A percentile compares a stretch with the other conserved stretches of the same genome.
phyloP scores from a whole-genome alignment of 2,797 vertebrate genomes.

The Ctenosaura bakeri region DNA sequence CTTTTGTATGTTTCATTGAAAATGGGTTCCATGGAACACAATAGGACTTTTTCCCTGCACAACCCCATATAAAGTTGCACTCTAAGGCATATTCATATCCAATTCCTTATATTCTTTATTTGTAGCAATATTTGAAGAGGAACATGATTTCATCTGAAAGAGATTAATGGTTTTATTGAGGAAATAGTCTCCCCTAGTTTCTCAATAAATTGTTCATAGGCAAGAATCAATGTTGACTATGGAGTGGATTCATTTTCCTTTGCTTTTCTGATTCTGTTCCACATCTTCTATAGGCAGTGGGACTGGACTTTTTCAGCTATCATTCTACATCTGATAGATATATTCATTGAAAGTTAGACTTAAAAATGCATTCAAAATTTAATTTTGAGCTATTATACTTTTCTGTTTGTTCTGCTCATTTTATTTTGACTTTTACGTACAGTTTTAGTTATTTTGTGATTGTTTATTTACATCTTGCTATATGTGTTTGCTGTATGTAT shows the following conservation, averaged over 20 bases:
- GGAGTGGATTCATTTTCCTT: background rate
- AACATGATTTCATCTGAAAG: slow-evolving; percentile 18
- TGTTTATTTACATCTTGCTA: background rate
- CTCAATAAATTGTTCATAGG: slow-evolving; percentile 20
- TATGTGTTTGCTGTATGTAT: background rate
- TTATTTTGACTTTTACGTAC: background rate
- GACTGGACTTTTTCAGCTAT: background rate
- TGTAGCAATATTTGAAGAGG: background rate
- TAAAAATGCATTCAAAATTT: background rate
- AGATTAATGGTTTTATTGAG: slow-evolving; percentile 1
- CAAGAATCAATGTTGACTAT: background rate
- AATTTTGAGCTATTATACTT: background rate
- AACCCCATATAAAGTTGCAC: background rate
- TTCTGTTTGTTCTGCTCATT: background rate
- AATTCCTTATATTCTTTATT: background rate
- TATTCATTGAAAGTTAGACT: background rate
- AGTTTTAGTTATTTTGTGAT: background rate
- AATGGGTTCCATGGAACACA: background rate
- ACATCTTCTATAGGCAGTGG: background rate
- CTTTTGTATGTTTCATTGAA: background rate
- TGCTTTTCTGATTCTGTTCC: background rate
- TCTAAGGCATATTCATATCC: background rate
- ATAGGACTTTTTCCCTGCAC: background rate
- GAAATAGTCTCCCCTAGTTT: background rate
- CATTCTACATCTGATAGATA: background rate